These are phyloP conservation scores for Bos indicus DNA, from an alignment of 2,113 vertebrate species.

Conservation along the genomic window DNA sequence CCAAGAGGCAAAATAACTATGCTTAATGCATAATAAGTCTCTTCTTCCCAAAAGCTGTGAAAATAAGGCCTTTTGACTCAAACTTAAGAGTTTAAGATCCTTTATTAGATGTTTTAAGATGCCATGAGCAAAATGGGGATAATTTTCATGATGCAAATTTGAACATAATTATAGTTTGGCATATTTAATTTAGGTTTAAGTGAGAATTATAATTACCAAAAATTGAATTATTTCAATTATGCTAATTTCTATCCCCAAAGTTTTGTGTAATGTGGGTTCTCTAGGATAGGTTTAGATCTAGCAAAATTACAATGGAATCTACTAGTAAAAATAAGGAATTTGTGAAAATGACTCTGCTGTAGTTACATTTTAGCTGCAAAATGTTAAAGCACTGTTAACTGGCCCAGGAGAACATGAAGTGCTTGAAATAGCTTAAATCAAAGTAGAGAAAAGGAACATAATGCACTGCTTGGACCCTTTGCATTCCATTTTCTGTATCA, in stretches of 20 bases:
- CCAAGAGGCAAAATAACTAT: conserved; percentile 29
- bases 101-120: conserved; percentile 64
- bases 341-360: background rate
- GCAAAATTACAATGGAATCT: conserved; percentile 32
- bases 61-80: conserved; percentile 68
- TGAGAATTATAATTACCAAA: conserved; percentile 74
- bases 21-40: conserved; percentile 36
- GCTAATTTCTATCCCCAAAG: conserved; percentile 68
- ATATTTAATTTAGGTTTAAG: conserved; percentile 72
- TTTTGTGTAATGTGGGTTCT: conserved; percentile 61
- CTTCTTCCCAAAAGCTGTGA: conserved; percentile 35
- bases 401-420: background rate
- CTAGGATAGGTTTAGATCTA: background rate
- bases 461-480: background rate
- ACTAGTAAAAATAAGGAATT: conserved; percentile 27
- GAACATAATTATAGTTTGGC: conserved; percentile 71
- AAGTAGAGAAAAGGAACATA: background rate
- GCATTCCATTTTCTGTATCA: background rate
- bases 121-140: conserved; percentile 65
- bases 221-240: conserved; percentile 74
- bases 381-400: background rate
- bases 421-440: background rate
- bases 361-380: background rate
- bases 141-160: conserved; percentile 71
- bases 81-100: conserved; percentile 55